phyloP scores from a whole-genome alignment of 2,888 invertebrate species.

The Sympetrum striolatum region DNA sequence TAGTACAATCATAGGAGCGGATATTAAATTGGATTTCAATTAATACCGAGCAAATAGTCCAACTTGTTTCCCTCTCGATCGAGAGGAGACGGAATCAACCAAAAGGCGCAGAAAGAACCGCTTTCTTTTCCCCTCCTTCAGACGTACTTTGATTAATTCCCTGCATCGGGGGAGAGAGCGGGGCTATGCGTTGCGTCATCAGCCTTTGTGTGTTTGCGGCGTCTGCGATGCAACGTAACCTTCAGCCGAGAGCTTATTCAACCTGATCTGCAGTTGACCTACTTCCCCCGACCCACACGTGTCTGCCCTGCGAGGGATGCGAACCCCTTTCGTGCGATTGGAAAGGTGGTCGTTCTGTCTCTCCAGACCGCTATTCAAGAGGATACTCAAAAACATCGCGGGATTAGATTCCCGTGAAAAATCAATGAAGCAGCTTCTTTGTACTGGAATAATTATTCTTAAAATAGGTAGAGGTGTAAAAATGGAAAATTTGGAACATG shows the following conservation, averaged over 20 bases:
- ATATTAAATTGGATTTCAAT: too few relatives aligned
- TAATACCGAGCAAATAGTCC: too few relatives aligned
- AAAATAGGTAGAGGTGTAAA: too few relatives aligned
- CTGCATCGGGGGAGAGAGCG: neutral
- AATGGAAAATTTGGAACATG: too few relatives aligned
- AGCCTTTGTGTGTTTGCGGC: neutral
- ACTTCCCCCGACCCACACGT: neutral
- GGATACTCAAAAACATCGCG: too few relatives aligned
- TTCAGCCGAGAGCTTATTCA: neutral
- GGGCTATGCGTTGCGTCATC: neutral
- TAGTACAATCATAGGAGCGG: too few relatives aligned
- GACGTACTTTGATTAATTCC: neutral
- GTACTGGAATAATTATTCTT: too few relatives aligned
- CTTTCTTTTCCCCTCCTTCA: neutral
- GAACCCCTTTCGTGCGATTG: neutral
- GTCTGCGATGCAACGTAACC: neutral
- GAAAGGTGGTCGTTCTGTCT: neutral
- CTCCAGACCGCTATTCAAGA: too few relatives aligned
- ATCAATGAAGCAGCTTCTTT: neutral
- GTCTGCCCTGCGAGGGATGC: neutral
- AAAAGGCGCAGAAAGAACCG: neutral
- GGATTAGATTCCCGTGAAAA: too few relatives aligned
- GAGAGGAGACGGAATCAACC: too few relatives aligned
- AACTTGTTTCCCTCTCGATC: too few relatives aligned
- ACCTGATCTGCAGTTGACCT: neutral